Evolutionary conservation across 2,113 vertebrate species (phyloP).

Genomic region (Willisornis vidua): DNA sequence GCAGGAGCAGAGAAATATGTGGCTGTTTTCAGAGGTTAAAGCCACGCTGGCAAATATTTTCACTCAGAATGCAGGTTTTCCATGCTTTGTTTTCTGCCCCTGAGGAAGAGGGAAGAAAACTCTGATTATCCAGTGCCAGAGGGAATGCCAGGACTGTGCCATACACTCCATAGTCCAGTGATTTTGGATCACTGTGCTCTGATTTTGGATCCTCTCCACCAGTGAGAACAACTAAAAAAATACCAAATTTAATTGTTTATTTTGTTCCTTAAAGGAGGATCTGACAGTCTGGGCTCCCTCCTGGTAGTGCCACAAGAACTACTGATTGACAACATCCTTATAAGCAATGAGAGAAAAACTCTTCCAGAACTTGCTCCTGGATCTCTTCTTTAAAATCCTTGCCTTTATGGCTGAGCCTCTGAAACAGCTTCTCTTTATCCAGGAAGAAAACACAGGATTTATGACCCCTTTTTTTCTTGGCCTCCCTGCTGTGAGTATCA

Average conservation of each 20-base stretch:
- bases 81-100: neutral
- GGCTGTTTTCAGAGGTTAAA: neutral
- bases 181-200: too few species aligned
- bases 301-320: neutral
- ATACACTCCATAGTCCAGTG: neutral
- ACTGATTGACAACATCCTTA: neutral
- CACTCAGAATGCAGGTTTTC: neutral
- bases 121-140: neutral
- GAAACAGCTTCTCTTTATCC: neutral
- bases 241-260: neutral
- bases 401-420: neutral
- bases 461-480: neutral
- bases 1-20: neutral
- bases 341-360: neutral
- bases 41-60: neutral
- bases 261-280: neutral
- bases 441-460: neutral
- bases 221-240: neutral
- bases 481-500: neutral
- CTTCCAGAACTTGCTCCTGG: neutral
- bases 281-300: neutral
- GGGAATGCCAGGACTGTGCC: neutral
- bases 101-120: neutral
- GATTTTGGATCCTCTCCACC: neutral
- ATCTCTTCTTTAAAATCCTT: neutral